Percentiles rank a stretch among this genome's conserved stretches.
phyloP scores from a whole-genome alignment of 2,113 vertebrate genomes.

The Sigmodon hispidus region DNA sequence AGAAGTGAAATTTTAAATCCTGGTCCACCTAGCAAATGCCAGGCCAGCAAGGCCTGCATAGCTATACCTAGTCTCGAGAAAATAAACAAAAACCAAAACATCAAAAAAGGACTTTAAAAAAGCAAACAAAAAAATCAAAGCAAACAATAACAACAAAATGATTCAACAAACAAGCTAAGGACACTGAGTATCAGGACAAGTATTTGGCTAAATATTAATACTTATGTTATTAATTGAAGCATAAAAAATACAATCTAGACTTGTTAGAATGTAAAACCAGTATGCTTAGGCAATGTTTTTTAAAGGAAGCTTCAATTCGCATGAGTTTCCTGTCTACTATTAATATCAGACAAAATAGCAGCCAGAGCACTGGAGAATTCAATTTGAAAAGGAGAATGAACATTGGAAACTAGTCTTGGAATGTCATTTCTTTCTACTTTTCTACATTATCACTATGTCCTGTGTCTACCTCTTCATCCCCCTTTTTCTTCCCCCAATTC shows the following conservation, averaged over 20 bases:
- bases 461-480: rapidly evolving
- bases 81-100: neutral
- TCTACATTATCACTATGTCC: neutral
- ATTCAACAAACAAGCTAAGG: neutral
- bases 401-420: neutral
- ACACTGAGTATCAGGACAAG: neutral
- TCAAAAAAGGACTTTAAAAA: neutral
- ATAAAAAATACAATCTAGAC: neutral
- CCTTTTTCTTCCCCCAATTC: no score
- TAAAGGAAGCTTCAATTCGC: neutral
- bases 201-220: neutral
- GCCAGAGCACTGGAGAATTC: neutral
- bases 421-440: neutral
- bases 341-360: neutral
- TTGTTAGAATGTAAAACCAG: neutral
- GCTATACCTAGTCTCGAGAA: neutral
- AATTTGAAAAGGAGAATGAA: neutral
- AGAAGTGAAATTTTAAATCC: neutral
- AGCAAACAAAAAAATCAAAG: neutral
- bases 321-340: neutral
- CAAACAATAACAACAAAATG: neutral
- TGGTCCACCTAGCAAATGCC: neutral
- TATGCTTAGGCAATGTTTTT: neutral
- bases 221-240: neutral
- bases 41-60: neutral